Percentiles rank a stretch among this genome's conserved stretches.
phyloP scores from a whole-genome alignment of 1,140 invertebrate genomes.

The Plutomurus gul region DNA sequence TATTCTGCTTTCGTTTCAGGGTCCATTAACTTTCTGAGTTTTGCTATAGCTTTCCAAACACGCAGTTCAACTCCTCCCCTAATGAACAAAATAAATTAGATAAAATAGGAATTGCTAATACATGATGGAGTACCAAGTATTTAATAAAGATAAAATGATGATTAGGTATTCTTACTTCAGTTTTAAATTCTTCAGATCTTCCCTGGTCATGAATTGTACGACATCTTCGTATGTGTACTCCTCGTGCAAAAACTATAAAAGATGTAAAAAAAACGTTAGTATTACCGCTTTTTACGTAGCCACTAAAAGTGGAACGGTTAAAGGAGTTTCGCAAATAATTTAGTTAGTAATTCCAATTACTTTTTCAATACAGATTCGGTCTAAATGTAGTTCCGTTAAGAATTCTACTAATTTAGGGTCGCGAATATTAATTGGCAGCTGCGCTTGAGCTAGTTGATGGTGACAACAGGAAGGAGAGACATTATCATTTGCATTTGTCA shows the following conservation, averaged over 20 bases:
- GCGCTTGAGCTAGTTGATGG: background rate
- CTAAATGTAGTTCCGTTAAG: constrained; percentile 64
- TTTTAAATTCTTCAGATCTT: constrained; percentile 74
- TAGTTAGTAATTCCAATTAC: constrained; percentile 54
- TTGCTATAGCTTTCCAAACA: constrained; percentile 65
- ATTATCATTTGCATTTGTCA: background rate
- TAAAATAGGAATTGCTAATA: background rate
- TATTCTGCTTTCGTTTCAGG: background rate
- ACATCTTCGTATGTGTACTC: constrained; percentile 80
- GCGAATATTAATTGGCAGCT: constrained; percentile 44
- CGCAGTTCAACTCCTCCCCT: constrained; percentile 65
- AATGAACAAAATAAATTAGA: background rate
- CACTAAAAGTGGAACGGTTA: background rate
- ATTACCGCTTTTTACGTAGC: background rate
- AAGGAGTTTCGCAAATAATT: background rate
- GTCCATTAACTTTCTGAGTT: constrained; percentile 56
- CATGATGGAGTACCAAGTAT: background rate
- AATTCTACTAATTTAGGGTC: constrained; percentile 62
- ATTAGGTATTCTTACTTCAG: constrained; percentile 66
- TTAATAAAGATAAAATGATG: background rate
- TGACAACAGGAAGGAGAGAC: constrained; percentile 37
- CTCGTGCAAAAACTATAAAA: constrained; percentile 69
- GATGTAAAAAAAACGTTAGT: background rate
- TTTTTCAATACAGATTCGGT: constrained; percentile 64
- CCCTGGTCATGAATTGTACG: constrained; percentile 70